phyloP scores from a whole-genome alignment of 2,113 vertebrate genomes.

The Petrocephalus microphthalmus region DNA sequence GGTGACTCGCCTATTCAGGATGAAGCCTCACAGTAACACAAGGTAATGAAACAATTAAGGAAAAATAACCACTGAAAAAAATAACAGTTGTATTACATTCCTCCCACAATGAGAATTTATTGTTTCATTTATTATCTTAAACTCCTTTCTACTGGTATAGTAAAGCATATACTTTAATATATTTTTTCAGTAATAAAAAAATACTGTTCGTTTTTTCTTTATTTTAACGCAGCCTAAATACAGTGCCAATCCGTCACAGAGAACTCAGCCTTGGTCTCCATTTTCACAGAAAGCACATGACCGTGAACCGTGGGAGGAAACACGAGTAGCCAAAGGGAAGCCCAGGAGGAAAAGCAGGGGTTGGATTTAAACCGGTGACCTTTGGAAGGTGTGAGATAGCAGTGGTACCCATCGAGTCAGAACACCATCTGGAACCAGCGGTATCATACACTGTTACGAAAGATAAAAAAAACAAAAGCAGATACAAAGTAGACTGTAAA shows the following conservation, averaged over 20 bases:
- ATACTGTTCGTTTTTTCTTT: background rate
- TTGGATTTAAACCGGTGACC: background rate
- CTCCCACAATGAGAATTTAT: background rate
- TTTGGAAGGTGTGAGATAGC: background rate
- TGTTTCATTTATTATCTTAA: background rate
- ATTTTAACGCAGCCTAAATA: background rate
- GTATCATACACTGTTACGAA: background rate
- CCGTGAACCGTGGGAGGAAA: background rate
- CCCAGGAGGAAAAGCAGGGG: background rate
- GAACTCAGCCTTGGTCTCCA: background rate
- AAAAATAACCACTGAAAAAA: background rate
- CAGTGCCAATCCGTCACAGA: background rate
- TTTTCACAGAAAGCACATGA: background rate
- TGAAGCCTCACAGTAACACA: slow-evolving; percentile 11
- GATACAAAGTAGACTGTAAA: background rate
- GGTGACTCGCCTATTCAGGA: slow-evolving; percentile 25
- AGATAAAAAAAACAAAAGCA: background rate
- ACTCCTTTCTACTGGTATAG: background rate
- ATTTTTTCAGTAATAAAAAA: background rate
- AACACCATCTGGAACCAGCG: background rate
- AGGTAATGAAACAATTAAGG: slow-evolving; percentile 15
- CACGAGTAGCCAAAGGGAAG: background rate
- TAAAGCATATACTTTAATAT: background rate
- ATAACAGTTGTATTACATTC: background rate
- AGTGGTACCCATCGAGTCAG: background rate